phyloP scores from a whole-genome alignment of 2,113 vertebrate species.

The Microcebus griseorufus region DNA sequence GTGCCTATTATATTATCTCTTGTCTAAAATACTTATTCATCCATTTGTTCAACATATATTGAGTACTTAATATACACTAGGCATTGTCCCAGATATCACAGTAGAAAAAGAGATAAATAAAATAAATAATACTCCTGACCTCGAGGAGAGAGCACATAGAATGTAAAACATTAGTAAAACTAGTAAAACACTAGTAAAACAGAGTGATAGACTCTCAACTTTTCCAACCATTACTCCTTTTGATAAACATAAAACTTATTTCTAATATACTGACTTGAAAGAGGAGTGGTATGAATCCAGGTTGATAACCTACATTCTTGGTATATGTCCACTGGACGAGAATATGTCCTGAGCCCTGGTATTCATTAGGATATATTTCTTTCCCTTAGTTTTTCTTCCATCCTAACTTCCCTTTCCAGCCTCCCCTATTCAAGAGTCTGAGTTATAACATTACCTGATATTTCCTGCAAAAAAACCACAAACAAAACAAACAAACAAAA shows the following conservation, averaged over 20 bases:
- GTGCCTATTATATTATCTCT: background rate
- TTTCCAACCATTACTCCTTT: background rate
- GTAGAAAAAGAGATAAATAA: background rate
- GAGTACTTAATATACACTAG: background rate
- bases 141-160: background rate
- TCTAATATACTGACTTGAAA: background rate
- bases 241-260: background rate
- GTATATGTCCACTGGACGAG: background rate
- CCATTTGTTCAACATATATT: background rate
- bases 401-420: background rate
- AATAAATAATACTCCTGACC: background rate
- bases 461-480: background rate
- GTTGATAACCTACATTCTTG: background rate
- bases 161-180: too few species aligned
- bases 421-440: background rate
- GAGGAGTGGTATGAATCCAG: background rate
- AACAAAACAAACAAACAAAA: background rate
- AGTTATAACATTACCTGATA: background rate
- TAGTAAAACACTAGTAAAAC: background rate
- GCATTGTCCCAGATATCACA: background rate
- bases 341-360: background rate
- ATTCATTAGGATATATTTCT: background rate
- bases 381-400: background rate
- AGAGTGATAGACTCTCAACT: background rate
- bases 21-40: background rate